Percentiles rank a stretch among this genome's conserved stretches.
These are phyloP conservation scores for Drosophila fulvimacula DNA, from an alignment of 2,888 invertebrate species.

Conservation along the genomic window DNA sequence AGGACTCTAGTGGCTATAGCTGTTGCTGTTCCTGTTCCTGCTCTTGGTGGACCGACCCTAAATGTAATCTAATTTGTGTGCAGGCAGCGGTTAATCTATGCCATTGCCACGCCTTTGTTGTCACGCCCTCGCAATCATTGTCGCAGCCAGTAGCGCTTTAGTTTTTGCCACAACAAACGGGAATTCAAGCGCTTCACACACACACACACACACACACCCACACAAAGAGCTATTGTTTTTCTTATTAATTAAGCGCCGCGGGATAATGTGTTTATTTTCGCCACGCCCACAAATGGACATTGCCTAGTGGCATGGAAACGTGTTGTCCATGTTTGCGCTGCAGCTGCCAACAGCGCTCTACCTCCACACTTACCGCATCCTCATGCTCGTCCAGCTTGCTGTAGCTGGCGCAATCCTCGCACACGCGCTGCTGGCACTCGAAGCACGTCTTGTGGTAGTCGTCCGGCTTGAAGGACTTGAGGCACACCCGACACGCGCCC, in stretches of 20 bases:
- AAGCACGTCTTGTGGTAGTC: constrained; percentile 95
- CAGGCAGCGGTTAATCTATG: constrained; percentile 59
- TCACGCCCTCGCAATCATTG: constrained; percentile 47
- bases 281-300: constrained; percentile 46
- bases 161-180: constrained; percentile 25
- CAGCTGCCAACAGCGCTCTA: constrained; percentile 14
- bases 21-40: constrained; percentile 5
- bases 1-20: constrained; percentile 27
- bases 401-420: constrained; percentile 97
- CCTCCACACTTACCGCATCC: constrained; percentile 88
- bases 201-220: neutral
- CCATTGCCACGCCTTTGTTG: constrained; percentile 34
- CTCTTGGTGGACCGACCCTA: constrained; percentile 15
- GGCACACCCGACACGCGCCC: constrained; percentile 92
- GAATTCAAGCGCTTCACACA: constrained; percentile 10
- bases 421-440: constrained; percentile 95
- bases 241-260: constrained; percentile 68
- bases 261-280: constrained; percentile 59
- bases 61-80: constrained; percentile 75
- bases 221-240: constrained; percentile 39
- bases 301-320: constrained; percentile 70
- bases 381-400: constrained; percentile 93
- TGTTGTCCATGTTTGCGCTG: constrained; percentile 13
- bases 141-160: constrained; percentile 40
- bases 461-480: constrained; percentile 94